Percentiles rank a stretch among this genome's conserved stretches.
These are phyloP conservation scores for Drosophila mayaguana DNA, from an alignment of 2,888 invertebrate genomes.

Conservation along the genomic window DNA sequence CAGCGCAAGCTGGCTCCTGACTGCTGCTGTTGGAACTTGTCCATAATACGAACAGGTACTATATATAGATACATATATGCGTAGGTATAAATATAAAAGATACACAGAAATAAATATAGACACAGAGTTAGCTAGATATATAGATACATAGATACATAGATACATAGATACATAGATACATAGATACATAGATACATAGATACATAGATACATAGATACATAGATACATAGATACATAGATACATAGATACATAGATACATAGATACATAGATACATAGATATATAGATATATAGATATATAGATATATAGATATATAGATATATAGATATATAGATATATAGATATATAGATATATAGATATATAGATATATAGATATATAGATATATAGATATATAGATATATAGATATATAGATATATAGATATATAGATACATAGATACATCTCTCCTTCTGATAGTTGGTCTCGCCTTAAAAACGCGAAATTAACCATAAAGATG, in stretches of 20 bases:
- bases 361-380: background rate
- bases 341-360: background rate
- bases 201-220: conserved; percentile 4
- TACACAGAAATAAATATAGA: no score
- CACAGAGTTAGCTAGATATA: no score
- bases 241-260: background rate
- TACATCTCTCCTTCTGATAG: background rate
- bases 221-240: conserved; percentile 1
- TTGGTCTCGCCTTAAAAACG: conserved; percentile 28
- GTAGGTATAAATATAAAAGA: no score
- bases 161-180: no score
- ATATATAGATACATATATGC: background rate
- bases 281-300: conserved; percentile 5
- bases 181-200: no score
- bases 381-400: background rate
- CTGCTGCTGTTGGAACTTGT: conserved; percentile 27
- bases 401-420: no score
- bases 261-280: background rate
- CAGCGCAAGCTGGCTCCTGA: conserved; percentile 38
- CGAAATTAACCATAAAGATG: conserved; percentile 32
- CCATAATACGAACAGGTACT: conserved; percentile 18
- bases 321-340: conserved; percentile 2
- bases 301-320: conserved; percentile 3
- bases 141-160: no score
- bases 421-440: background rate